Conservation (phyloP, 2,888 invertebrate genomes). For the Drosophila eohydei region DNA sequence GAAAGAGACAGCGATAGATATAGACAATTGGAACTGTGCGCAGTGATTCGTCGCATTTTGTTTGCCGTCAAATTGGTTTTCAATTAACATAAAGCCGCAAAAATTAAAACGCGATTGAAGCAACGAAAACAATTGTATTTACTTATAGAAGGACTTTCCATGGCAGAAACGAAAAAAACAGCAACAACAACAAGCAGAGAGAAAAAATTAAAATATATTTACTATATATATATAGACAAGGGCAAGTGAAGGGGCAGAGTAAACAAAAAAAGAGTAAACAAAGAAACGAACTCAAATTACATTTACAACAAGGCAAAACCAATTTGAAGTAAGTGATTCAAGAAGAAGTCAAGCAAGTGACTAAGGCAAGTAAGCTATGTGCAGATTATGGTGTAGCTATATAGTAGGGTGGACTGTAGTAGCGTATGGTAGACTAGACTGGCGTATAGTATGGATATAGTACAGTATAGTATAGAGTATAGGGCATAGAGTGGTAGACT, state of each 20-base stretch:
- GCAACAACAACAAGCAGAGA: not conserved
- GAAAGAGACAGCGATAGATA: slow-evolving; percentile 5
- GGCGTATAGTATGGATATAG: too few species aligned
- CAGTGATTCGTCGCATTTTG: slow-evolving; percentile 29
- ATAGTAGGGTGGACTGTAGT: too few species aligned
- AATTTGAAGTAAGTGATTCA: not conserved
- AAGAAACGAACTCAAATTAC: not conserved
- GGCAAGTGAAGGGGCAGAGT: not conserved
- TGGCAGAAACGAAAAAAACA: not conserved
- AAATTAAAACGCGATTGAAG: slow-evolving; percentile 57
- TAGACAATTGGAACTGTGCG: slow-evolving; percentile 9
- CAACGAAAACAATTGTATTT: slow-evolving; percentile 14
- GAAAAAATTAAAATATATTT: not conserved
- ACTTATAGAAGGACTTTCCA: slow-evolving; percentile 11
- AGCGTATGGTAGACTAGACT: too few species aligned
- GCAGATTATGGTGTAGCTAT: too few species aligned
- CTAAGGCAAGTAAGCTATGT: too few species aligned
- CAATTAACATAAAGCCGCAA: slow-evolving; percentile 66
- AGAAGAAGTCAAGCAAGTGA: not conserved
- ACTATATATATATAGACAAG: not conserved
- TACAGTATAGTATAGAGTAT: too few species aligned
- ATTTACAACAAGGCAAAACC: not conserved
- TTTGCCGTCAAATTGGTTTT: slow-evolving; percentile 70
- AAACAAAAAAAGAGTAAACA: not conserved
- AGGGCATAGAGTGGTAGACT: too few species aligned